phyloP scores from a whole-genome alignment of 2,888 invertebrate genomes.

The Gari tellinella region DNA sequence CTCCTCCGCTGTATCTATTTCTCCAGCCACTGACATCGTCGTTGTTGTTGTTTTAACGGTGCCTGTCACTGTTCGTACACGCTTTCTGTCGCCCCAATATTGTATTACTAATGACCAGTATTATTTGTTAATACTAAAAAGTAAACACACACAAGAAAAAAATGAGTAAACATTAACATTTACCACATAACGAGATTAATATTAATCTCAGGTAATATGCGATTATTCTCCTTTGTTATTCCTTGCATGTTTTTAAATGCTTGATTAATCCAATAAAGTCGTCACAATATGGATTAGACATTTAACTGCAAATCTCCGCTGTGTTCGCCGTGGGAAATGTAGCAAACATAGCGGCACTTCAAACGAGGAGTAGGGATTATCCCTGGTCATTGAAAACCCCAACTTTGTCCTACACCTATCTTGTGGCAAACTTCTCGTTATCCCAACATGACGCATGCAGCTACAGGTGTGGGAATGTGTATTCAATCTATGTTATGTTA shows the following conservation, averaged over 20 bases:
- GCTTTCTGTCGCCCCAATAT: no score
- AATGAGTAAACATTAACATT: no score
- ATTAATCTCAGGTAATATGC: background rate
- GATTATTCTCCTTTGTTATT: conserved; percentile 49
- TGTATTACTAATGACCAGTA: no score
- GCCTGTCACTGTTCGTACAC: no score
- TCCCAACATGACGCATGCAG: conserved; percentile 4
- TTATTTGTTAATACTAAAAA: no score
- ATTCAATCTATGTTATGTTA: no score
- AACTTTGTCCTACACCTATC: conserved; percentile 2
- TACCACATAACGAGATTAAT: no score
- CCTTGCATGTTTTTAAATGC: conserved; percentile 26
- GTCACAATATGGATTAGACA: conserved; percentile 40
- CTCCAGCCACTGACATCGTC: no score
- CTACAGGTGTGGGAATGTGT: background rate
- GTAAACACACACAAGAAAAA: no score
- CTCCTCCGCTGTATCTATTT: no score
- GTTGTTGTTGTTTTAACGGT: no score
- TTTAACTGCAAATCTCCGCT: background rate
- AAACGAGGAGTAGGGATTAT: conserved; percentile 6
- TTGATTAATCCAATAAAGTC: conserved; percentile 57
- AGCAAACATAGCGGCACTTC: no score
- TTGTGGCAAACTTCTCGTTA: background rate
- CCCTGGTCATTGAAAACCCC: background rate
- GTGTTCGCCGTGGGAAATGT: conserved; percentile 54